These are phyloP conservation scores for Sorex maritimensis DNA, from an alignment of 2,797 vertebrate genomes.

Conservation along the genomic window DNA sequence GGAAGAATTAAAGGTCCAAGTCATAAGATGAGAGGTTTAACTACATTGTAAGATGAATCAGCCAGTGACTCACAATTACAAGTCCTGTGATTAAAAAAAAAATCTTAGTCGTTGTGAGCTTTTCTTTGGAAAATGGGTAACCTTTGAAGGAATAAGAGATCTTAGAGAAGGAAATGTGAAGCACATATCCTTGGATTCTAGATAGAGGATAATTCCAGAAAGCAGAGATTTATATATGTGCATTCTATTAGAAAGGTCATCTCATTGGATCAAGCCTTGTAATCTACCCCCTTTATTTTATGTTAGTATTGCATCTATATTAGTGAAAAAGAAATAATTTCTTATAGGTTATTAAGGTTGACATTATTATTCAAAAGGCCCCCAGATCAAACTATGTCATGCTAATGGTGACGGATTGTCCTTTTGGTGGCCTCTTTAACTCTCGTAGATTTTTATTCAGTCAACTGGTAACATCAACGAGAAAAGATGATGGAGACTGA, in stretches of 20 bases:
- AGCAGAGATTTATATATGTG: background rate
- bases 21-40: constrained; percentile 74
- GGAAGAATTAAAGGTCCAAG: constrained; percentile 24
- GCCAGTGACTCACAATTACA: constrained; percentile 72
- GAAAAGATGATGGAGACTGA: background rate
- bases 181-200: constrained; percentile 45
- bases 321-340: background rate
- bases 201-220: background rate
- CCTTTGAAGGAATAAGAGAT: constrained; percentile 34
- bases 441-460: background rate
- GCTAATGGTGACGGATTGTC: background rate
- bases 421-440: background rate
- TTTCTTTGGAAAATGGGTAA: constrained; percentile 28
- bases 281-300: background rate
- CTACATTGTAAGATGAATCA: constrained; percentile 78
- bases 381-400: background rate
- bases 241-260: constrained; percentile 27
- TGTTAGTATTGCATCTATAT: background rate
- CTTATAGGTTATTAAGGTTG: constrained; percentile 1
- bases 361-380: background rate
- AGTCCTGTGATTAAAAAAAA: constrained; percentile 74
- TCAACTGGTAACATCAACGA: background rate
- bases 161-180: constrained; percentile 6
- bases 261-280: background rate
- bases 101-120: constrained; percentile 22